A percentile compares a stretch with the other conserved stretches of the same genome.
Conservation (phyloP, 2,888 invertebrate genomes). For the Teleogryllus oceanicus region DNA sequence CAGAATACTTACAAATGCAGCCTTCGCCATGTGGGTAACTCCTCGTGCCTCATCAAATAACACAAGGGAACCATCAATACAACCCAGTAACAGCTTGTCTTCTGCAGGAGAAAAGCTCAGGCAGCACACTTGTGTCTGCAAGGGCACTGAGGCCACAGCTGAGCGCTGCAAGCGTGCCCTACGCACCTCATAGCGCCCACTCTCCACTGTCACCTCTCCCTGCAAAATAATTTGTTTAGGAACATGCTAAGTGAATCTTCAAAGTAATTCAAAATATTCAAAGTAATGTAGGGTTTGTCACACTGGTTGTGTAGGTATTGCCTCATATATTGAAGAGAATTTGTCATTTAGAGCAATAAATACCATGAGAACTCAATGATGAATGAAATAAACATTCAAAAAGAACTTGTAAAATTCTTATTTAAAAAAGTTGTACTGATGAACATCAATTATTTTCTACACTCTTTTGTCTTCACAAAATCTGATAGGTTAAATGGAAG, state of each 20-base stretch:
- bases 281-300: background rate
- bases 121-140: constrained; percentile 67
- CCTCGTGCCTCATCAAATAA: constrained; percentile 73
- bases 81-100: constrained; percentile 72
- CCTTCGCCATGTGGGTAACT: constrained; percentile 69
- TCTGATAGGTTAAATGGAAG: no score
- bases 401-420: no score
- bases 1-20: constrained; percentile 67
- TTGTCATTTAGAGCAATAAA: no score
- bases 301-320: no score
- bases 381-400: no score
- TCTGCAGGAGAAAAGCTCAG: constrained; percentile 67
- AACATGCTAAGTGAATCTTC: background rate
- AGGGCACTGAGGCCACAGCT: constrained; percentile 64
- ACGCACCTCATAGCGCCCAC: constrained; percentile 61
- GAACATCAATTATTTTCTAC: no score
- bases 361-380: no score
- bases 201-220: constrained; percentile 68
- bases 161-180: constrained; percentile 59
- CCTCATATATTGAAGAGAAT: no score
- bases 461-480: no score
- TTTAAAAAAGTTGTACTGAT: no score
- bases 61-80: constrained; percentile 79
- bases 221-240: constrained; percentile 47
- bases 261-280: constrained; percentile 5